phyloP scores from a whole-genome alignment of 2,888 invertebrate species.

The Protodeltote pygarga region DNA sequence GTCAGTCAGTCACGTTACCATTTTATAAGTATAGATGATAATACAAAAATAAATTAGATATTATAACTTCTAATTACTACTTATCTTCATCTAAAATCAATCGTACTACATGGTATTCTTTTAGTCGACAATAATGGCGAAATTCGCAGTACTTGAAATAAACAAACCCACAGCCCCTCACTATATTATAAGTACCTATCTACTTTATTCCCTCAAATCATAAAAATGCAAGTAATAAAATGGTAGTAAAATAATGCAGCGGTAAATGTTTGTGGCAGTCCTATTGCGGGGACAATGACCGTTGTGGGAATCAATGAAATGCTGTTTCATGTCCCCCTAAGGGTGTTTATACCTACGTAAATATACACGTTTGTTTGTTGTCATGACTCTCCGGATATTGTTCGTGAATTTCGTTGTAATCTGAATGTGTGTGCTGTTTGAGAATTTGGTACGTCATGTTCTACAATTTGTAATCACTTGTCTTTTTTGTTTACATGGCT shows the following conservation, averaged over 20 bases:
- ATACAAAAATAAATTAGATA: too few species aligned
- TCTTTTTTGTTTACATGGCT: too few species aligned
- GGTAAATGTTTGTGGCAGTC: slow-evolving; percentile 32
- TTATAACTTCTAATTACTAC: too few species aligned
- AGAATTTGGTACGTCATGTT: too few species aligned
- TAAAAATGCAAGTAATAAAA: slow-evolving; percentile 40
- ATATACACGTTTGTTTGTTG: slow-evolving; percentile 21
- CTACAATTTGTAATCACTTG: too few species aligned
- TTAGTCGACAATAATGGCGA: too few species aligned
- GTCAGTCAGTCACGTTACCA: too few species aligned
- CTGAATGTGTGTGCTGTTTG: slow-evolving; percentile 10
- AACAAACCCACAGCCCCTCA: slow-evolving; percentile 10
- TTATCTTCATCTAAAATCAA: too few species aligned
- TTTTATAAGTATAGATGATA: too few species aligned
- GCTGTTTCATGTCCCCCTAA: slow-evolving; percentile 46
- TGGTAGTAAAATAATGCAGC: slow-evolving; percentile 47
- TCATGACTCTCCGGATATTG: slow-evolving; percentile 33
- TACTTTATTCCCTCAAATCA: slow-evolving; percentile 32
- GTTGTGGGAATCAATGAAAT: slow-evolving; percentile 59
- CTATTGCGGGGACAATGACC: slow-evolving; percentile 51
- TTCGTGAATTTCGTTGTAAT: slow-evolving; percentile 28
- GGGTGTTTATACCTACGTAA: slow-evolving; percentile 39
- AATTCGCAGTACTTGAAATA: too few species aligned
- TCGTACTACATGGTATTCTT: too few species aligned
- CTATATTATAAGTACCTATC: slow-evolving; percentile 6